Percentiles rank a stretch among this genome's conserved stretches.
phyloP scores from a whole-genome alignment of 2,888 invertebrate species.

The Zaprionus obscuricornis region DNA sequence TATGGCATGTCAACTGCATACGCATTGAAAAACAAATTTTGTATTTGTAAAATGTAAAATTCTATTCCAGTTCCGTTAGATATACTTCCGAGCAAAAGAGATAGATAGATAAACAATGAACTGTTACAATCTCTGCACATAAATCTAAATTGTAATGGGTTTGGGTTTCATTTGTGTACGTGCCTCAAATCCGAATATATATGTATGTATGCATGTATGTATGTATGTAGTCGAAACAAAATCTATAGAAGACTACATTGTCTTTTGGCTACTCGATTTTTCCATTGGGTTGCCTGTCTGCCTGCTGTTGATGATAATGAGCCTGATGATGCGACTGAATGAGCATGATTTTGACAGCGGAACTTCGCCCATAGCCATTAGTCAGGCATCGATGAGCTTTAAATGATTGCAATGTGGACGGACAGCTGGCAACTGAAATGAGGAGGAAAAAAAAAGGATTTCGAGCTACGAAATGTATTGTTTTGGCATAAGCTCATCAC shows the following conservation, averaged over 20 bases:
- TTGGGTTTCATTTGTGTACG: conserved; percentile 39
- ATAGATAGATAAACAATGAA: conserved; percentile 36
- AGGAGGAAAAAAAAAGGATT: conserved; percentile 3
- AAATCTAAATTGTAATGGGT: conserved; percentile 69
- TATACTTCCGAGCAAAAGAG: conserved; percentile 6
- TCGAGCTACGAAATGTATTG: too few relatives aligned
- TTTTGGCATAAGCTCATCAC: too few relatives aligned
- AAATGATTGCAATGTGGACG: conserved; percentile 25
- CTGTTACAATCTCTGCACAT: conserved; percentile 48
- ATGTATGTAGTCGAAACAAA: too few relatives aligned
- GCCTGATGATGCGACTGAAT: conserved; percentile 42
- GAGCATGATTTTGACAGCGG: conserved; percentile 34
- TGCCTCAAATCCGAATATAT: conserved; percentile 24
- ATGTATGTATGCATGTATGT: background rate
- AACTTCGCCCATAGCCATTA: conserved; percentile 23
- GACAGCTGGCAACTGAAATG: too few relatives aligned
- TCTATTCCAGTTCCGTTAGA: too few relatives aligned
- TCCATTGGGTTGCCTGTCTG: background rate
- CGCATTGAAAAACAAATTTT: too few relatives aligned
- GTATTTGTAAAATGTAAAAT: too few relatives aligned
- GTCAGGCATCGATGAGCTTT: conserved; percentile 34
- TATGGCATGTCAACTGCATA: too few relatives aligned
- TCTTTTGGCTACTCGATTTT: background rate
- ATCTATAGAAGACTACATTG: too few relatives aligned
- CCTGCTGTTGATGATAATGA: conserved; percentile 44